phyloP scores from a whole-genome alignment of 2,888 invertebrate species.

The Volucella zonaria region DNA sequence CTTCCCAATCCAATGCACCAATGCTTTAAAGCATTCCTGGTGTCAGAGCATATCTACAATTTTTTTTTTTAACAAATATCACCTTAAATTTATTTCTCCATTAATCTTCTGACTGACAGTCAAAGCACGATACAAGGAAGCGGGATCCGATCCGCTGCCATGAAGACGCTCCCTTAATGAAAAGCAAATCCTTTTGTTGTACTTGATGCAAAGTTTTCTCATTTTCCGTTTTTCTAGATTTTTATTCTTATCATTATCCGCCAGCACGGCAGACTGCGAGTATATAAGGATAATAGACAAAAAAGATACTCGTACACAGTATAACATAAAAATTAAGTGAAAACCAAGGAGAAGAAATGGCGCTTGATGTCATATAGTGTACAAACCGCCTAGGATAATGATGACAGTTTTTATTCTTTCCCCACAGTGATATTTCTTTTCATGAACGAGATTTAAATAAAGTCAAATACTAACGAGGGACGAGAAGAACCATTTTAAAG shows the following conservation, averaged over 20 bases:
- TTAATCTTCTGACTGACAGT: constrained; percentile 6
- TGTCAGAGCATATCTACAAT: too few species aligned
- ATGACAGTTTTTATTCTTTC: constrained; percentile 45
- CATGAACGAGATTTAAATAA: constrained; percentile 54
- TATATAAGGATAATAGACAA: neutral
- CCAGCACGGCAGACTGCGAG: neutral
- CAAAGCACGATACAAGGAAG: neutral
- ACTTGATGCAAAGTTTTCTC: constrained; percentile 49
- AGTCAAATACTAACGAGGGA: constrained; percentile 15
- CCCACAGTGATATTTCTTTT: constrained; percentile 47
- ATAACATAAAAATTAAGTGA: constrained; percentile 32
- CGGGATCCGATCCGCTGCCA: neutral
- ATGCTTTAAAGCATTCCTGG: too few species aligned
- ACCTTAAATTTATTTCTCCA: too few species aligned
- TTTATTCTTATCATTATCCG: constrained; percentile 1
- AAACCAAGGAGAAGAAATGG: constrained; percentile 1
- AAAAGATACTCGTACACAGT: neutral
- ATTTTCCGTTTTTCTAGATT: constrained; percentile 17
- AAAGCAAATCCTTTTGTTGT: constrained; percentile 47
- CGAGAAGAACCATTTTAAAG: constrained; percentile 24
- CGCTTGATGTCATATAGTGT: constrained; percentile 30
- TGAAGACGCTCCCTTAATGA: constrained; percentile 18
- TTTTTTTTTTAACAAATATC: too few species aligned
- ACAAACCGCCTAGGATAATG: constrained; percentile 53
- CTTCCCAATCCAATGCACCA: too few species aligned